phyloP scores from a whole-genome alignment of 1,140 invertebrate genomes.

The Pachyrhynchus sulphureomaculatus region DNA sequence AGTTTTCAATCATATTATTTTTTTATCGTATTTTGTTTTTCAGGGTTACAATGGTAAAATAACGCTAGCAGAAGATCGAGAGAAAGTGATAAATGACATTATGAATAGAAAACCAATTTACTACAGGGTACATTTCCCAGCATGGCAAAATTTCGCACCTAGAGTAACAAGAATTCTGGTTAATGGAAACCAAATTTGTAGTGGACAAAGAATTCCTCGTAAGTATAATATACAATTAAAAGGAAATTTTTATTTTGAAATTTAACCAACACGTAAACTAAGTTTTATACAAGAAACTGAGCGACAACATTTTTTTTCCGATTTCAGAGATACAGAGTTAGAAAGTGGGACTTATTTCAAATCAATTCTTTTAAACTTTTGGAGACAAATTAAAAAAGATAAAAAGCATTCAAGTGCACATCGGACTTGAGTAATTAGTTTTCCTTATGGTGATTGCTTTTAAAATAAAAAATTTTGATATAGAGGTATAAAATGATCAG shows the following conservation, averaged over 20 bases:
- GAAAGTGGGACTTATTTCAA: too few species aligned
- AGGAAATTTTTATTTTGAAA: background rate
- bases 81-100: constrained; percentile 39
- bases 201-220: constrained; percentile 41
- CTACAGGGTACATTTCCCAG: constrained; percentile 44
- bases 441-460: too few species aligned
- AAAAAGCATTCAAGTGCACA: too few species aligned
- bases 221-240: constrained; percentile 11
- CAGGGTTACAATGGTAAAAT: constrained; percentile 47
- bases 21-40: constrained; percentile 22
- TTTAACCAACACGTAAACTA: background rate
- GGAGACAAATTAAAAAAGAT: too few species aligned
- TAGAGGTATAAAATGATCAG: too few species aligned
- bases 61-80: constrained; percentile 30
- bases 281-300: too few species aligned
- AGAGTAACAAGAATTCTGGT: constrained; percentile 45
- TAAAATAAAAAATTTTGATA: too few species aligned
- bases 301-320: too few species aligned
- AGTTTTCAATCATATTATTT: too few species aligned
- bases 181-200: constrained; percentile 45
- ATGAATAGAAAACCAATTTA: constrained; percentile 38
- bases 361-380: too few species aligned
- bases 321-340: too few species aligned
- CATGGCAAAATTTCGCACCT: constrained; percentile 41
- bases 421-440: too few species aligned